phyloP scores from a whole-genome alignment of 2,797 vertebrate species.

The Furcifer pardalis region DNA sequence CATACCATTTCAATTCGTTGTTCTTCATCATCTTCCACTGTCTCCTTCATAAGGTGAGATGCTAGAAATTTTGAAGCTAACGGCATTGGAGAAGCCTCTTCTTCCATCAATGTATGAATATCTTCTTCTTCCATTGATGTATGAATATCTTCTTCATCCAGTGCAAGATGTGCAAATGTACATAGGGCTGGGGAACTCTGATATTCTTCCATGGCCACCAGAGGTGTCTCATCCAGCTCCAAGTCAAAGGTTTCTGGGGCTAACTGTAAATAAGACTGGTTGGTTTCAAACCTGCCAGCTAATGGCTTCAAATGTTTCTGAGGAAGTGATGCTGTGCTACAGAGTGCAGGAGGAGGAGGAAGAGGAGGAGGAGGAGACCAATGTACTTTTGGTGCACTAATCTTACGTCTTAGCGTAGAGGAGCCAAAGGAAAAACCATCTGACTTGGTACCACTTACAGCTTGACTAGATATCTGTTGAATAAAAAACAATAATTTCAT shows the following conservation, averaged over 20 bases:
- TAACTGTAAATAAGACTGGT: neutral
- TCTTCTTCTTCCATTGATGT: fast-evolving
- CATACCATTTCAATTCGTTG: neutral
- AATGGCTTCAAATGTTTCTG: neutral
- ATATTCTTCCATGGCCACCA: neutral
- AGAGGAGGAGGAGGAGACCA: neutral
- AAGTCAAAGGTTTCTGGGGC: neutral
- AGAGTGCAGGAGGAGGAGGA: neutral
- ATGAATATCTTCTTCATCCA: neutral
- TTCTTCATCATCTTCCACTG: no score
- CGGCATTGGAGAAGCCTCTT: fast-evolving
- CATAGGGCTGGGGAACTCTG: no score
- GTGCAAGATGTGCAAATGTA: neutral
- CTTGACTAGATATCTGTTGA: neutral
- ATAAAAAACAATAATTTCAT: neutral
- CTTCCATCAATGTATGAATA: fast-evolving
- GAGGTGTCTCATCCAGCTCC: neutral
- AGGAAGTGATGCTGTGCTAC: neutral
- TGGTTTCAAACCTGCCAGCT: neutral
- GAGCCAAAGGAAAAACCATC: fast-evolving
- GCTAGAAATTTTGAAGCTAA: no score
- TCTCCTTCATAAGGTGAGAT: neutral
- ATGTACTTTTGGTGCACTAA: no score
- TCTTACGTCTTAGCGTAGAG: no score
- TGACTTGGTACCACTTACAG: fast-evolving